Conservation (phyloP, 2,888 invertebrate genomes). For the Chaetogeoica ovagalla region DNA sequence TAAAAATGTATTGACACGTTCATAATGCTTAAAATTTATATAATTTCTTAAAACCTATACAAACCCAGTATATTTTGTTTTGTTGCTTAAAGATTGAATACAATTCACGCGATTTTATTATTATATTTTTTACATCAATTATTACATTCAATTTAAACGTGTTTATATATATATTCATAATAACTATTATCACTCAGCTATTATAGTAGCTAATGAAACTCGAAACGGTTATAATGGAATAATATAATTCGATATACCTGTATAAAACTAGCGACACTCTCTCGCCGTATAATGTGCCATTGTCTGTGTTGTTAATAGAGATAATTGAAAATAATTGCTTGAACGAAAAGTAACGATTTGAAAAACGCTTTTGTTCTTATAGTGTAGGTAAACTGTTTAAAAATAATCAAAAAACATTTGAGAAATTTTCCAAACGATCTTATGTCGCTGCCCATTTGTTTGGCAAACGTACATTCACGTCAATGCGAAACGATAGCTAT, state of each 20-base stretch:
- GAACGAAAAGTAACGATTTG: neutral
- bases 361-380: neutral
- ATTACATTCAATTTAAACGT: neutral
- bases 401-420: neutral
- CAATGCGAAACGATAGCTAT: neutral
- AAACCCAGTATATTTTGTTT: no score
- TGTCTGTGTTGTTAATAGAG: neutral
- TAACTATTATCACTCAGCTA: neutral
- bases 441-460: neutral
- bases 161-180: neutral
- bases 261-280: no score
- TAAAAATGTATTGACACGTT: no score
- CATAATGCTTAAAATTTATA: no score
- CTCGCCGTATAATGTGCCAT: neutral
- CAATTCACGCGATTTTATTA: no score
- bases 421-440: slow-evolving; percentile 14
- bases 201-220: neutral
- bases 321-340: slow-evolving; percentile 4
- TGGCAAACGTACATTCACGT: neutral
- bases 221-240: neutral
- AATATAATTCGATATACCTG: neutral
- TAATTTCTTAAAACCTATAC: no score
- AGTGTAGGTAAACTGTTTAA: neutral
- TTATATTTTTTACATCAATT: neutral
- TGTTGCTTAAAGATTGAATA: no score